These are phyloP conservation scores for Miniopterus natalensis DNA, from an alignment of 2,113 vertebrate genomes.

Conservation along the genomic window DNA sequence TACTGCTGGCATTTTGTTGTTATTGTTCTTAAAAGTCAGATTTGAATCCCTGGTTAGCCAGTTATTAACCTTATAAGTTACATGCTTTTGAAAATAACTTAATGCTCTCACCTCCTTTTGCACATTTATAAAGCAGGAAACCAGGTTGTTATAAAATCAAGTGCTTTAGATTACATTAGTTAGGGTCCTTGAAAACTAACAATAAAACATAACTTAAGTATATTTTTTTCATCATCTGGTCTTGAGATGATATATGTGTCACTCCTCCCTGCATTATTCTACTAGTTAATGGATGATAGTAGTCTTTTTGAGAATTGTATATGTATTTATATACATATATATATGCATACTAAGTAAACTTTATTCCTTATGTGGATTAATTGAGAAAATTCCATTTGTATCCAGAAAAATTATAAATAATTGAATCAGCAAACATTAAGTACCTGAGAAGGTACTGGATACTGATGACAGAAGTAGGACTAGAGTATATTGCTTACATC, in stretches of 20 bases:
- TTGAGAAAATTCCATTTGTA: slow-evolving; percentile 25
- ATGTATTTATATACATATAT: background rate
- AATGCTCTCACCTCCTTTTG: background rate
- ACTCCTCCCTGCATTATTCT: background rate
- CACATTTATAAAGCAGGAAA: background rate
- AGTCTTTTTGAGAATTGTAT: background rate
- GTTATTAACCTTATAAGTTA: background rate
- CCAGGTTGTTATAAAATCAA: background rate
- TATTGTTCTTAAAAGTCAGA: background rate
- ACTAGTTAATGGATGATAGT: background rate
- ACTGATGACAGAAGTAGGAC: background rate
- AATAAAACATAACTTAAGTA: background rate
- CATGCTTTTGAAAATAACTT: slow-evolving; percentile 13
- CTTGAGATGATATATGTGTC: background rate
- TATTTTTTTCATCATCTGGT: background rate
- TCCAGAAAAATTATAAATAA: slow-evolving; percentile 17
- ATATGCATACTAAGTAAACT: background rate
- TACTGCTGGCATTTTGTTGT: background rate
- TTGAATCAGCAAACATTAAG: background rate
- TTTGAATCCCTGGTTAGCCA: slow-evolving; percentile 10
- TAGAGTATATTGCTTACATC: background rate
- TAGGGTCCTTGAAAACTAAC: background rate
- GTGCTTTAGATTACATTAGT: background rate
- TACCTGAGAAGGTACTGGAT: background rate
- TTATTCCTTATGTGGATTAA: slow-evolving; percentile 24